Percentiles rank a stretch among this genome's conserved stretches.
These are phyloP conservation scores for Hirudinaria manillensis DNA, from an alignment of 2,888 invertebrate species.

Conservation along the genomic window DNA sequence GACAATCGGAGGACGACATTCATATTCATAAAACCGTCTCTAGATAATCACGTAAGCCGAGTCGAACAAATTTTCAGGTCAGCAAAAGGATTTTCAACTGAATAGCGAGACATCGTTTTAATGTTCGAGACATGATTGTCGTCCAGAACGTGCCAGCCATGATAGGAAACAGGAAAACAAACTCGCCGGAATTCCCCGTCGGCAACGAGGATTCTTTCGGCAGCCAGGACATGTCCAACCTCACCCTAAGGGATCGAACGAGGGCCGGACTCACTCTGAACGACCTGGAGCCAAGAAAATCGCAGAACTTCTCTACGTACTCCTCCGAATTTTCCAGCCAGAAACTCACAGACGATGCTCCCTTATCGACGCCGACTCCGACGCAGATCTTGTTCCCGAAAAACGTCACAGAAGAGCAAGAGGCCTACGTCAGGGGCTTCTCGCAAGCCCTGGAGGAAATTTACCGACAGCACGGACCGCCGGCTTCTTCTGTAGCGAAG, in stretches of 20 bases:
- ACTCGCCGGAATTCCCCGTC: background rate
- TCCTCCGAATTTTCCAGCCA: too few relatives aligned
- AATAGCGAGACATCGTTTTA: too few relatives aligned
- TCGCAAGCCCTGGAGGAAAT: conserved; percentile 77
- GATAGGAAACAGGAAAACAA: conserved; percentile 7
- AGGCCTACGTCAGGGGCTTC: conserved; percentile 54
- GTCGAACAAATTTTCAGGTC: too few relatives aligned
- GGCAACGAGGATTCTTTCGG: background rate
- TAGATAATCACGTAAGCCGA: too few relatives aligned
- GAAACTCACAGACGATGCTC: background rate
- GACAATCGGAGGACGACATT: too few relatives aligned
- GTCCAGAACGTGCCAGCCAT: conserved; percentile 7
- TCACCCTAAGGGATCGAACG: background rate
- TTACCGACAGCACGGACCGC: conserved; percentile 44
- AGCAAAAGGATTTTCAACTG: too few relatives aligned
- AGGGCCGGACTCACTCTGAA: background rate
- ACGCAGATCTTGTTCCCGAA: conserved; percentile 37
- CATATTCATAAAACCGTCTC: too few relatives aligned
- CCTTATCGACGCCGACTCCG: conserved; percentile 59
- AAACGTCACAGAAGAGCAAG: conserved; percentile 64
- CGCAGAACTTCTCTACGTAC: background rate
- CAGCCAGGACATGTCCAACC: conserved; percentile 4
- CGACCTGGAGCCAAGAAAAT: conserved; percentile 8
- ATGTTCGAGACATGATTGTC: conserved; percentile 5
- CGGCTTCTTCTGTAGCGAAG: background rate